Evolutionary conservation across 2,113 vertebrate genomes (phyloP), one percentile per base, ranked within the genome.

Genomic region (Vulpes ferrilata): DNA sequence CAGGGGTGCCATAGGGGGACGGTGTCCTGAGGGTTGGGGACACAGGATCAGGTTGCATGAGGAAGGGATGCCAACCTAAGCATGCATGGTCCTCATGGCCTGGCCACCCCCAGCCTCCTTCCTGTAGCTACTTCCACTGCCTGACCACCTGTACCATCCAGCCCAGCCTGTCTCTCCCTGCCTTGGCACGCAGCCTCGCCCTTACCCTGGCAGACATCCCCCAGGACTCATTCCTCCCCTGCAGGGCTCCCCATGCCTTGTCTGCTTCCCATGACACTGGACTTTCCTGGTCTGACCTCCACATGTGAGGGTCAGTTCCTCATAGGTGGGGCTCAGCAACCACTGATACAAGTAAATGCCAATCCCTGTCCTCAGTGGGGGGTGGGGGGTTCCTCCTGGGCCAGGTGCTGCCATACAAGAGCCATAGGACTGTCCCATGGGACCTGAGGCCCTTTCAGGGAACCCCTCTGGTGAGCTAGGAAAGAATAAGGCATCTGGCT

Each of bases 11-110:
- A 30, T 4, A 43, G 16, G 7, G 62, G 43, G 38, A 38, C 7
- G 23, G 23, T 27, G 0, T 67, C 23, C 38, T 76, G 43, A 65
- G 35, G 65, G 15, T 22, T 5, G 32, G 53, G 38, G 64, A 64
- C 0, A 1, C 12, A 53, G 65, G 78, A 9, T 38, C 43, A 19
- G 53, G 65, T 81, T 32, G 16, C 85, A 38, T n/a, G 22, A 2
- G 25, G 17, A 62, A 55, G 32, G 9, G n/a, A 88, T 17, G 19
- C 23, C 27, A 62, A 22, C 55, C 53, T 57, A 62, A 7, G 53
- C 2, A 0, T 17, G n/a, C 73, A 78, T 0, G 1, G 60, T n/a
- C 8, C 62, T 35, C 2, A 3, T 30, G 25, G 35, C 38, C 38
- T 69, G 67, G 69, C 87, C 35, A 35, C 59, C 30, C 2, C 1